Conservation (phyloP, 2,113 vertebrate species). For the Chrysochloris asiatica region DNA sequence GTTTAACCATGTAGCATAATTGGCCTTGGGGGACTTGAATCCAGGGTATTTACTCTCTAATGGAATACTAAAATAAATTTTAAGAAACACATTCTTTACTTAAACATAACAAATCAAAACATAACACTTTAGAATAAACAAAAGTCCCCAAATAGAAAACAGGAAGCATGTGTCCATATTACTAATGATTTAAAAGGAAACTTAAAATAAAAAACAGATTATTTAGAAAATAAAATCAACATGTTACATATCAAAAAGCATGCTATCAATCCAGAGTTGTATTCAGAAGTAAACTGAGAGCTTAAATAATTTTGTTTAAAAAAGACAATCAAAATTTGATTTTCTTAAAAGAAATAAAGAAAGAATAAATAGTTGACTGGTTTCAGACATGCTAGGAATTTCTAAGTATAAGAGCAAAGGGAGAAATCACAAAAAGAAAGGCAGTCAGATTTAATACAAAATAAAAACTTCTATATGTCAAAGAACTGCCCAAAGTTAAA, state of each 20-base stretch:
- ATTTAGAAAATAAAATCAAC: conserved; percentile 43
- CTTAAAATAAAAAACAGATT: conserved; percentile 18
- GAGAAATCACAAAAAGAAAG: conserved; percentile 16
- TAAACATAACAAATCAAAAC: conserved; percentile 25
- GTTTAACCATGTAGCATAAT: neutral
- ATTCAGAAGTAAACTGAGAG: neutral
- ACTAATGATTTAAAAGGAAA: conserved; percentile 41
- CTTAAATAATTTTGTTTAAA: conserved; percentile 49
- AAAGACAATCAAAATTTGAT: conserved; percentile 5
- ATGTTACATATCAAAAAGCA: neutral
- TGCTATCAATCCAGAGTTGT: conserved; percentile 27
- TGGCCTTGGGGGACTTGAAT: neutral
- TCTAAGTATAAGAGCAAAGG: conserved; percentile 41
- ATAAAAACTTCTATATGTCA: neutral
- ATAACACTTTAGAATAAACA: conserved; percentile 13
- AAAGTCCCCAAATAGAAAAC: neutral
- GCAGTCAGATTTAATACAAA: neutral
- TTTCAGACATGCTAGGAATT: neutral
- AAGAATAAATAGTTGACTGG: neutral
- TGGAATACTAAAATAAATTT: conserved; percentile 26
- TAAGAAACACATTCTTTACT: conserved; percentile 35
- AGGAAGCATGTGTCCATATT: neutral
- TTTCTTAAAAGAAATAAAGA: conserved; percentile 25
- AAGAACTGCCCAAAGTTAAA: conserved; percentile 34
- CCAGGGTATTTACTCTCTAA: conserved; percentile 36